phyloP scores from a whole-genome alignment of 2,113 vertebrate genomes.

The Engraulis encrasicolus region DNA sequence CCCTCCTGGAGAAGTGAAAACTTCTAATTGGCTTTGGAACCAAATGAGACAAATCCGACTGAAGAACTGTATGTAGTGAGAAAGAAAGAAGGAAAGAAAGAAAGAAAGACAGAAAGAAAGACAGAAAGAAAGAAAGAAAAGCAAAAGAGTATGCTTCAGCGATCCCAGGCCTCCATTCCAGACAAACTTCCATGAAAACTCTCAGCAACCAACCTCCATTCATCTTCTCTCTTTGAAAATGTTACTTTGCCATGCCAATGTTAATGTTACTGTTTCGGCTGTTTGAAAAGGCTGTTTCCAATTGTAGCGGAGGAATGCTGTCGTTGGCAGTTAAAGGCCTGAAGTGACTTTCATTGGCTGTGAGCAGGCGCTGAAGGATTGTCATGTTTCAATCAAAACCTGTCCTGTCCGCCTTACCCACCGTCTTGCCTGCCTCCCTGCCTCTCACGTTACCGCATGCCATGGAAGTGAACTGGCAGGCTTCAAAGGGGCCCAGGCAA shows the following conservation, averaged over 20 bases:
- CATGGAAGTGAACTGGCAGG: background rate
- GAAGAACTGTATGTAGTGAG: background rate
- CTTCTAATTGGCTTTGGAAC: background rate
- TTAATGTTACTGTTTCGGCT: background rate
- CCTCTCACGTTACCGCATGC: background rate
- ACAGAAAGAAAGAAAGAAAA: background rate
- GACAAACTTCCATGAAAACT: background rate
- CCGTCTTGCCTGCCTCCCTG: too few relatives aligned
- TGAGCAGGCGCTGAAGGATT: background rate
- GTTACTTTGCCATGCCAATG: background rate
- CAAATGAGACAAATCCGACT: background rate
- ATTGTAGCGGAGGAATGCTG: background rate
- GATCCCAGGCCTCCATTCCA: background rate
- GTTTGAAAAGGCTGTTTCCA: background rate
- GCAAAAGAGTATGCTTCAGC: background rate
- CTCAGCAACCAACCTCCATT: background rate
- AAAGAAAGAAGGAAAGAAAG: background rate
- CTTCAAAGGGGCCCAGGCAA: background rate
- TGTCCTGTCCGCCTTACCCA: background rate
- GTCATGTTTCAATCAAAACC: background rate
- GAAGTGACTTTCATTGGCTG: background rate
- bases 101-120: too few relatives aligned
- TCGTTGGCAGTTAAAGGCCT: background rate
- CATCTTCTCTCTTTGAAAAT: background rate
- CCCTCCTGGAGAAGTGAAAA: background rate